phyloP scores from a whole-genome alignment of 2,113 vertebrate genomes.

The Ammodytes marinus region DNA sequence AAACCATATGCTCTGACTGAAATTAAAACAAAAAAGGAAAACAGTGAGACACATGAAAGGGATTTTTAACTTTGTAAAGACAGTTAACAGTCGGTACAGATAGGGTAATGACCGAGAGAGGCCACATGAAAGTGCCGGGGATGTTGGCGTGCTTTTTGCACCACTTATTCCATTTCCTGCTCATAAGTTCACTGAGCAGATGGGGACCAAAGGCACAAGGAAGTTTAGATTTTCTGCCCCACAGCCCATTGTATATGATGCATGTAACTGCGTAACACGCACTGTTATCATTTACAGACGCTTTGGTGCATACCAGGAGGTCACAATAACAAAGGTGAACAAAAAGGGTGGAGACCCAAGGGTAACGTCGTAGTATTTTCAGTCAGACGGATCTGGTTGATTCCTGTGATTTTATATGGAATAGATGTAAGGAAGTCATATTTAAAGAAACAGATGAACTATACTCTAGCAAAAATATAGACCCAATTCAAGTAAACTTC shows the following conservation, averaged over 20 bases:
- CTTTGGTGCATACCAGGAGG: slow-evolving; percentile 72
- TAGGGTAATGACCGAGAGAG: slow-evolving; percentile 92
- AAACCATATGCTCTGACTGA: slow-evolving; percentile 95
- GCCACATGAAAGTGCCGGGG: slow-evolving; percentile 93
- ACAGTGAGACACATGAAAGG: slow-evolving; percentile 93
- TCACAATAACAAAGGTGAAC: slow-evolving; percentile 72
- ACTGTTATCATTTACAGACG: slow-evolving; percentile 73
- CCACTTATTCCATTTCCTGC: slow-evolving; percentile 90
- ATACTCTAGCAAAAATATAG: not conserved
- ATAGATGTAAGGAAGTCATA: not conserved
- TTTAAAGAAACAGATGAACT: slow-evolving; percentile 1
- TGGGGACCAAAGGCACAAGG: slow-evolving; percentile 88
- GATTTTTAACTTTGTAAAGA: slow-evolving; percentile 91
- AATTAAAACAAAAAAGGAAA: slow-evolving; percentile 86
- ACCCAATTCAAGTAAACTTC: not conserved
- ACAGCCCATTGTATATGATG: slow-evolving; percentile 78
- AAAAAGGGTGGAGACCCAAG: slow-evolving; percentile 25
- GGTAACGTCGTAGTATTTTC: slow-evolving; percentile 19
- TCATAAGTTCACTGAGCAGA: slow-evolving; percentile 92
- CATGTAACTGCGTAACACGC: slow-evolving; percentile 75
- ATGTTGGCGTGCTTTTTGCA: slow-evolving; percentile 88
- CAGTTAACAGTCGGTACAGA: slow-evolving; percentile 81
- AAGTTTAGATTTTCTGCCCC: slow-evolving; percentile 81
- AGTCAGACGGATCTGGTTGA: not conserved
- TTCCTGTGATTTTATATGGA: not conserved